A percentile compares a stretch with the other conserved stretches of the same genome.
phyloP scores from a whole-genome alignment of 2,888 invertebrate species.

The Pharmacophagus antenor region DNA sequence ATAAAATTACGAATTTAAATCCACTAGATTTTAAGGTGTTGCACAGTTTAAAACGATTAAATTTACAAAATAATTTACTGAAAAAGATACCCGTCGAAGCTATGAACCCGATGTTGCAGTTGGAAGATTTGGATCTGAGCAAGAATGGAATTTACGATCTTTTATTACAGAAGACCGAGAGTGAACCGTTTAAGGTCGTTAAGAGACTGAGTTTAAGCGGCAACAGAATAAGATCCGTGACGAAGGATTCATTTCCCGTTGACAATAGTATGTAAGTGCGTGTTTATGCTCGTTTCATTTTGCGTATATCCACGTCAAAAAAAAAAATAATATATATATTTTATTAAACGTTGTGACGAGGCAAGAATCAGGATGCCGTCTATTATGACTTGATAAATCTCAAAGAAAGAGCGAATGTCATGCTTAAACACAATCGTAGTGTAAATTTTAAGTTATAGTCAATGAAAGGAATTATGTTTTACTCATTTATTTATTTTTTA shows the following conservation, averaged over 20 bases:
- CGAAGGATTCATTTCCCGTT: constrained; percentile 62
- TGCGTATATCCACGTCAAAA: too few relatives aligned
- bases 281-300: constrained; percentile 6
- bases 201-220: constrained; percentile 71
- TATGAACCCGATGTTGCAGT: constrained; percentile 54
- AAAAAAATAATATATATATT: too few relatives aligned
- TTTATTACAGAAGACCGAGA: constrained; percentile 54
- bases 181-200: constrained; percentile 51
- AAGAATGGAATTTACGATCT: constrained; percentile 68
- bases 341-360: too few relatives aligned
- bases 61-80: constrained; percentile 71
- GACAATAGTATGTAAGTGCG: constrained; percentile 68
- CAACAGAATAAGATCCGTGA: constrained; percentile 70
- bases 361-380: too few relatives aligned
- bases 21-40: constrained; percentile 62
- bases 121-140: constrained; percentile 74
- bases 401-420: too few relatives aligned
- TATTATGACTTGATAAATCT: too few relatives aligned
- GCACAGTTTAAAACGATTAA: constrained; percentile 58
- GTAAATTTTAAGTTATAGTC: too few relatives aligned
- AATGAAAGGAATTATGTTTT: too few relatives aligned
- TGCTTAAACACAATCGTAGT: too few relatives aligned
- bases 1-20: constrained; percentile 66
- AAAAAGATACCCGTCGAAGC: constrained; percentile 63
- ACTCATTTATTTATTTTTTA: too few relatives aligned